These are phyloP conservation scores for Gonatopus flavifemur DNA, from an alignment of 1,140 invertebrate species.

Conservation along the genomic window DNA sequence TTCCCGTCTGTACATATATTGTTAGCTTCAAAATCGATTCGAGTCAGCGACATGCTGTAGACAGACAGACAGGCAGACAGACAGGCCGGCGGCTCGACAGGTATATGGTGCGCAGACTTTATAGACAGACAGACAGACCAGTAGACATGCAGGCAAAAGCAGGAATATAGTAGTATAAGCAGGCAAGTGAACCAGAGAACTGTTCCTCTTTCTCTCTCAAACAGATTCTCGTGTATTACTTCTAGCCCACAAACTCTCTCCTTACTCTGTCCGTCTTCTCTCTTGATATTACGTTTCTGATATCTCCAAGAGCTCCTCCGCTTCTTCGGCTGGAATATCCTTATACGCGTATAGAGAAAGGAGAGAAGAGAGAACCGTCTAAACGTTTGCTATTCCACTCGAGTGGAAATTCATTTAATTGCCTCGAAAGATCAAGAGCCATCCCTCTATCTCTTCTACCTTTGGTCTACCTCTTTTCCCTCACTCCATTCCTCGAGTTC, in stretches of 20 bases:
- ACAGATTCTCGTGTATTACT: constrained; percentile 34
- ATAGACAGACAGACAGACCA: constrained; percentile 21
- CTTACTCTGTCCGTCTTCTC: constrained; percentile 16
- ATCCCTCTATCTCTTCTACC: constrained; percentile 20
- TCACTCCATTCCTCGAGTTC: background rate
- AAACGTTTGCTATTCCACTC: constrained; percentile 38
- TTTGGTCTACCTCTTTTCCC: constrained; percentile 18
- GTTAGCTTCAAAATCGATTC: constrained; percentile 31
- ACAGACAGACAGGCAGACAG: constrained; percentile 14
- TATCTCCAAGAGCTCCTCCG: constrained; percentile 23
- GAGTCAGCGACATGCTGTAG: constrained; percentile 25
- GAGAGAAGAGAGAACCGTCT: constrained; percentile 21
- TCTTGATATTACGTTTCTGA: constrained; percentile 38
- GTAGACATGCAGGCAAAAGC: background rate
- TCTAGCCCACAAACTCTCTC: constrained; percentile 35
- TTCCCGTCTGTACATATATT: constrained; percentile 11
- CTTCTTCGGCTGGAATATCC: too few species aligned
- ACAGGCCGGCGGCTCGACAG: constrained; percentile 8
- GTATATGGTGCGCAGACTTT: constrained; percentile 8
- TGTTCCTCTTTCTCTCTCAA: too few species aligned
- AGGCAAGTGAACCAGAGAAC: constrained; percentile 22
- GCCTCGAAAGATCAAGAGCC: constrained; percentile 34
- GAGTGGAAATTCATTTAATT: constrained; percentile 42
- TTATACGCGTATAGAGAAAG: background rate
- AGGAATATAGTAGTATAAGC: constrained; percentile 11